These are phyloP conservation scores for Scolopax mira DNA, from an alignment of 2,113 vertebrate genomes.

Conservation along the genomic window DNA sequence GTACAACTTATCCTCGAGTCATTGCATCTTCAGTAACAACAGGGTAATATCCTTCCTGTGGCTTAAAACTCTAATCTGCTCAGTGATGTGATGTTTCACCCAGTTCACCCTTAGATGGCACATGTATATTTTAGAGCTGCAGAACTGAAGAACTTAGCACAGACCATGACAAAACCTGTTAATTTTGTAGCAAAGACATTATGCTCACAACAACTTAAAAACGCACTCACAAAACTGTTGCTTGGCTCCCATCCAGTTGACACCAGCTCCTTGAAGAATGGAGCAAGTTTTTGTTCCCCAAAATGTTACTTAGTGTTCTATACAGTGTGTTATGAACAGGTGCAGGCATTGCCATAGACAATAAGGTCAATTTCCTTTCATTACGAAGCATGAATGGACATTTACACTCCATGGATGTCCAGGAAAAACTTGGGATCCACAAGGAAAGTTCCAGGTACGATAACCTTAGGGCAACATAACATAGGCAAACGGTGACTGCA, in stretches of 20 bases:
- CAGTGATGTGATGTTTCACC: neutral
- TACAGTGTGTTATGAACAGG: neutral
- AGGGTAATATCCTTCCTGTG: constrained; percentile 12
- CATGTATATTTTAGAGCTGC: neutral
- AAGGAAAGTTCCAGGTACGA: neutral
- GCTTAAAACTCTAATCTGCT: constrained; percentile 5
- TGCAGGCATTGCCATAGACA: neutral
- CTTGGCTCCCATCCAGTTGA: neutral
- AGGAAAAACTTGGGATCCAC: neutral
- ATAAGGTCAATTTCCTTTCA: neutral
- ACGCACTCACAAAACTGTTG: neutral
- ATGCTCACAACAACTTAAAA: neutral
- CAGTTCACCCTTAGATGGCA: neutral
- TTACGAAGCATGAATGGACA: neutral
- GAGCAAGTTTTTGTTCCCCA: neutral
- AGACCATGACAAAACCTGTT: neutral
- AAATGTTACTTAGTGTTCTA: neutral
- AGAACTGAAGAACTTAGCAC: neutral
- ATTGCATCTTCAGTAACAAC: constrained; percentile 16
- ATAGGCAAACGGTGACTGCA: neutral
- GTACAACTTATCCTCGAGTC: neutral
- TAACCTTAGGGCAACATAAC: neutral
- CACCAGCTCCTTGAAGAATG: neutral
- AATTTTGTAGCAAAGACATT: neutral
- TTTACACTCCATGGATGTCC: neutral